Conservation (phyloP, 2,113 vertebrate genomes). For the Anhinga rufa region DNA sequence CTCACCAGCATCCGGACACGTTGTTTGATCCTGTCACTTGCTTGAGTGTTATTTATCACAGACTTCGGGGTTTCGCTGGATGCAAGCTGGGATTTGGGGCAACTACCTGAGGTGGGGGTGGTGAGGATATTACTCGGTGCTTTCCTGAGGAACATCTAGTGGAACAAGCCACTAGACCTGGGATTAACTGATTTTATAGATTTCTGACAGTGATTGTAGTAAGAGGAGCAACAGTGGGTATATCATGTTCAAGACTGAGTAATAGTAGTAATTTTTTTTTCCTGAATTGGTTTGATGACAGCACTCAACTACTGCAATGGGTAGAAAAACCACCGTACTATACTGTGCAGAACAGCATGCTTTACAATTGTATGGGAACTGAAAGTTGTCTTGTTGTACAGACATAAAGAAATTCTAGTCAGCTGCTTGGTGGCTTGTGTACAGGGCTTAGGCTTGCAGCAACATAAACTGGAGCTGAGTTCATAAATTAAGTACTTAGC, state of each 20-base stretch:
- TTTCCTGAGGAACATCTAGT: background rate
- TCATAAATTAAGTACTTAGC: background rate
- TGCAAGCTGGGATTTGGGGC: background rate
- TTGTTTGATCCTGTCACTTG: background rate
- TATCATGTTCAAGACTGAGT: background rate
- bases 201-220: background rate
- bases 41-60: background rate
- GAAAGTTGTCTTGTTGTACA: background rate
- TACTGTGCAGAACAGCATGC: background rate
- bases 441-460: background rate
- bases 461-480: background rate
- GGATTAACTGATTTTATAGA: background rate
- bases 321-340: background rate
- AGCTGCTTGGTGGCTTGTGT: background rate
- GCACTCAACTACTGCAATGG: background rate
- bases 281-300: background rate
- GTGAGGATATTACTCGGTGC: background rate
- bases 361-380: background rate
- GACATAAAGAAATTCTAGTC: background rate
- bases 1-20: fast-evolving
- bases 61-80: background rate
- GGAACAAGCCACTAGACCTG: background rate
- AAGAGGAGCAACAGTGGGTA: background rate
- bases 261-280: background rate
- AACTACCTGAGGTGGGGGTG: background rate